Percentiles rank a stretch among this genome's conserved stretches.
Evolutionary conservation across 2,888 invertebrate genomes (phyloP).

Genomic region (Bugulina stolonifera): DNA sequence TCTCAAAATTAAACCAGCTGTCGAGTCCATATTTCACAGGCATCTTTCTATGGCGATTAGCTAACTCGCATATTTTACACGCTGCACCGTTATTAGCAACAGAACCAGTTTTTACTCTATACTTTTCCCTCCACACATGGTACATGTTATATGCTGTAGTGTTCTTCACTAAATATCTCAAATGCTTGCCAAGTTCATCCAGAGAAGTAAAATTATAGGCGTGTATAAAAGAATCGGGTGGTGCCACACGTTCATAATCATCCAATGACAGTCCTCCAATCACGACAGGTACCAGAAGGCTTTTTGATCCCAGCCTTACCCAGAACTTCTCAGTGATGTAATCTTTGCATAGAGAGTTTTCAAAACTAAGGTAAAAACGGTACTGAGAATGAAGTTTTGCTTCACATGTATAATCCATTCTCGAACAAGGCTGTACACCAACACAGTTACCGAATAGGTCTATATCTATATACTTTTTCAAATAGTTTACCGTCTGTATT

Average conservation of each 20-base stretch:
- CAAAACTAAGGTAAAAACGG: neutral
- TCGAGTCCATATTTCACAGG: neutral
- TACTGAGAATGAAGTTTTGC: neutral
- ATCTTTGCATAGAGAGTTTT: conserved; percentile 20
- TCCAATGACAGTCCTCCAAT: neutral
- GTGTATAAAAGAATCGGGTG: conserved; percentile 17
- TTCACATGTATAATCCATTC: neutral
- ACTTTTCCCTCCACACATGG: conserved; percentile 2
- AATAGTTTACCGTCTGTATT: neutral
- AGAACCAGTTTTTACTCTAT: neutral
- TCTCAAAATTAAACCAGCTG: neutral
- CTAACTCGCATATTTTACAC: neutral
- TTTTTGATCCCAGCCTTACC: neutral
- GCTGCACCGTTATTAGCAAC: neutral
- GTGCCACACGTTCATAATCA: neutral
- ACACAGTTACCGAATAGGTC: conserved; percentile 5
- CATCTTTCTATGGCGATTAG: neutral
- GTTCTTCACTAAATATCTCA: neutral
- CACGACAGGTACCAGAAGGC: neutral
- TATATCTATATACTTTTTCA: conserved; percentile 1
- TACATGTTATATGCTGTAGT: conserved; percentile 9
- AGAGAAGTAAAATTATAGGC: conserved; percentile 19
- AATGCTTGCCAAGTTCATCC: neutral
- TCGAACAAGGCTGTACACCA: neutral
- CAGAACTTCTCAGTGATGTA: conserved; percentile 22